Percentiles rank a stretch among this genome's conserved stretches.
These are phyloP conservation scores for Sitta europaea DNA, from an alignment of 2,113 vertebrate species.

Conservation along the genomic window DNA sequence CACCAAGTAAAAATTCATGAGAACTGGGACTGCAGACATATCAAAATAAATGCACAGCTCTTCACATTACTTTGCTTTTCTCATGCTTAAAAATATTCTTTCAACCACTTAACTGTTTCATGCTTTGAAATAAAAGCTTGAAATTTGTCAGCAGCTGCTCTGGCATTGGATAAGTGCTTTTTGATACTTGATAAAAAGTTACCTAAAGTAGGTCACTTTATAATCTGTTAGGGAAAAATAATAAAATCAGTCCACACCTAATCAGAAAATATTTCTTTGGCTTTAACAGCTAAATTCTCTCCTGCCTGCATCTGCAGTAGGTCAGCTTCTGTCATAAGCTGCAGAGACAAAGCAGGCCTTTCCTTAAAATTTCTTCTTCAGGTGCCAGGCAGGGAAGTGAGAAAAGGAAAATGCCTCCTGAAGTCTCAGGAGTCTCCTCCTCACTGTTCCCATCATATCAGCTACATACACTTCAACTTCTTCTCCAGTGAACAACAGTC, in stretches of 20 bases:
- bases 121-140: conserved; percentile 46
- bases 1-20: background rate
- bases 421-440: background rate
- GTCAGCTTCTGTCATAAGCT: background rate
- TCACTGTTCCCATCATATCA: background rate
- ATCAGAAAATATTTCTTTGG: conserved; percentile 54
- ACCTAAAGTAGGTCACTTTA: conserved; percentile 41
- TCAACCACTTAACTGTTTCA: conserved; percentile 19
- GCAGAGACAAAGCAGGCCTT: background rate
- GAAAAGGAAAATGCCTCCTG: background rate
- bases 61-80: background rate
- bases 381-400: background rate
- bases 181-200: conserved; percentile 54
- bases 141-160: conserved; percentile 61
- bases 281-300: conserved; percentile 38
- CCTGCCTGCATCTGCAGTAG: conserved; percentile 4
- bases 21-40: background rate
- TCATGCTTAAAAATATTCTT: conserved; percentile 22
- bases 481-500: background rate
- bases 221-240: conserved; percentile 36
- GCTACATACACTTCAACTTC: background rate
- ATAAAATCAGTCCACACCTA: conserved; percentile 58
- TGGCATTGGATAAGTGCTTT: conserved; percentile 38
- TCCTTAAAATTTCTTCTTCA: background rate
- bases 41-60: conserved; percentile 12